Percentiles rank a stretch among this genome's conserved stretches.
Evolutionary conservation across 1,140 invertebrate genomes (phyloP).

Genomic region (Harpegnathos saltator): DNA sequence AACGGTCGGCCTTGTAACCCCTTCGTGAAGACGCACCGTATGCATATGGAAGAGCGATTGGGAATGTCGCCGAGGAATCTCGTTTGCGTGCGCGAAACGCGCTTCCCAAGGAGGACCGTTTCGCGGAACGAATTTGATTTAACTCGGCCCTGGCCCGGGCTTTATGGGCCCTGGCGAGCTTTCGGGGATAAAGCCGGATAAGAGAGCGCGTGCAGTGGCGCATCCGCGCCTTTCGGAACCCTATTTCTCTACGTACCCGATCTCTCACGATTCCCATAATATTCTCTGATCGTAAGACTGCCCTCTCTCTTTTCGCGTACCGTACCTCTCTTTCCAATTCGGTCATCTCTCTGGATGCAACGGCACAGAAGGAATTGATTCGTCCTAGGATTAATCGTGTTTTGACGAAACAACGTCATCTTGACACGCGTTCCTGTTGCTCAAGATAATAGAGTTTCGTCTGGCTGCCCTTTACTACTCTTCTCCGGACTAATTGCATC

Average conservation of each 20-base stretch:
- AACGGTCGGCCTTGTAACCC: constrained; percentile 70
- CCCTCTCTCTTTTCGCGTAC: background rate
- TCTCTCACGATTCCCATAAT: background rate
- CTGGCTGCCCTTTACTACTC: too few relatives aligned
- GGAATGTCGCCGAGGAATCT: constrained; percentile 76
- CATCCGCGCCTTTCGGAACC: constrained; percentile 2
- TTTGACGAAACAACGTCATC: too few relatives aligned
- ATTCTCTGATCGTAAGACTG: constrained; percentile 14
- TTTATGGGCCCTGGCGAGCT: constrained; percentile 71
- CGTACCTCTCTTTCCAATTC: background rate
- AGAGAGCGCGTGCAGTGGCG: constrained; percentile 55
- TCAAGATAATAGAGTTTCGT: too few relatives aligned
- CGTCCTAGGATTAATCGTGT: background rate
- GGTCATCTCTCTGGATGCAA: background rate
- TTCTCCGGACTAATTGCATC: too few relatives aligned
- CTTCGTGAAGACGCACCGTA: constrained; percentile 48
- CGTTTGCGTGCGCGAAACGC: constrained; percentile 76
- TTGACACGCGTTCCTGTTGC: too few relatives aligned
- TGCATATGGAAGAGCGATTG: constrained; percentile 70
- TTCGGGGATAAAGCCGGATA: constrained; percentile 75
- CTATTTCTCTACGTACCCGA: background rate
- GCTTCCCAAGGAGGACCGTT: constrained; percentile 74
- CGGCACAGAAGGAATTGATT: background rate
- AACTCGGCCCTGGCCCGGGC: constrained; percentile 67
- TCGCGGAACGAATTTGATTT: constrained; percentile 79